phyloP scores from a whole-genome alignment of 2,888 invertebrate genomes.

The Hemithea aestivaria region DNA sequence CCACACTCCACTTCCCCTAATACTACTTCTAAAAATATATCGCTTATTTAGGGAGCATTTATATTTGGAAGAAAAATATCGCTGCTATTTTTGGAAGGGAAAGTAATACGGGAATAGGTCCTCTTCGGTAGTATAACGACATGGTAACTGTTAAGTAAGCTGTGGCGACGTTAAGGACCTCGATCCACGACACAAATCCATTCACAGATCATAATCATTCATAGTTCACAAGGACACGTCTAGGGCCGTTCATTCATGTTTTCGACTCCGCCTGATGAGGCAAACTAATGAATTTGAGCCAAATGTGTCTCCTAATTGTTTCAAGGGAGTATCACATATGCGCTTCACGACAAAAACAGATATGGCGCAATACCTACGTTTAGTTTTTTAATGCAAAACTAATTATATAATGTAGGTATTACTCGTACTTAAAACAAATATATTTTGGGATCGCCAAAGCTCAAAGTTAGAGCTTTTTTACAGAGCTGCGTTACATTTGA shows the following conservation, averaged over 20 bases:
- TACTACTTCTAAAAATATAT: constrained; percentile 8
- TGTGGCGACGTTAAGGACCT: constrained; percentile 27
- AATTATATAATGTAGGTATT: too few species aligned
- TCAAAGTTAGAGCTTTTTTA: too few species aligned
- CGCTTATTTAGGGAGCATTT: constrained; percentile 12
- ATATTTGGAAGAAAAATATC: constrained; percentile 12
- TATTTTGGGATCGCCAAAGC: too few species aligned
- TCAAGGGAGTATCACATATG: constrained; percentile 9
- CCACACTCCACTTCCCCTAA: constrained; percentile 12
- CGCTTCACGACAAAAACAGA: constrained; percentile 8
- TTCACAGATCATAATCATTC: constrained; percentile 56
- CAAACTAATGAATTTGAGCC: constrained; percentile 46
- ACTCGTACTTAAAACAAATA: too few species aligned
- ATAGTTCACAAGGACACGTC: constrained; percentile 49
- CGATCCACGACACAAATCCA: constrained; percentile 37
- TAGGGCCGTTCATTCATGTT: constrained; percentile 54
- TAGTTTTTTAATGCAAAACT: too few species aligned
- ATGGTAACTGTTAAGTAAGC: constrained; percentile 15
- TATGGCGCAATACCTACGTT: too few species aligned
- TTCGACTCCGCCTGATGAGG: constrained; percentile 36
- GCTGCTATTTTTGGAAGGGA: constrained; percentile 9
- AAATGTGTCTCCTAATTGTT: constrained; percentile 45
- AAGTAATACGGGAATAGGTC: constrained; percentile 3
- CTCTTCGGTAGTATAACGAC: constrained; percentile 12
- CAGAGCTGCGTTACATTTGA: too few species aligned